Percentiles rank a stretch among this genome's conserved stretches.
Evolutionary conservation across 2,113 vertebrate species (phyloP).

Genomic region (Oreochromis tanganicae): DNA sequence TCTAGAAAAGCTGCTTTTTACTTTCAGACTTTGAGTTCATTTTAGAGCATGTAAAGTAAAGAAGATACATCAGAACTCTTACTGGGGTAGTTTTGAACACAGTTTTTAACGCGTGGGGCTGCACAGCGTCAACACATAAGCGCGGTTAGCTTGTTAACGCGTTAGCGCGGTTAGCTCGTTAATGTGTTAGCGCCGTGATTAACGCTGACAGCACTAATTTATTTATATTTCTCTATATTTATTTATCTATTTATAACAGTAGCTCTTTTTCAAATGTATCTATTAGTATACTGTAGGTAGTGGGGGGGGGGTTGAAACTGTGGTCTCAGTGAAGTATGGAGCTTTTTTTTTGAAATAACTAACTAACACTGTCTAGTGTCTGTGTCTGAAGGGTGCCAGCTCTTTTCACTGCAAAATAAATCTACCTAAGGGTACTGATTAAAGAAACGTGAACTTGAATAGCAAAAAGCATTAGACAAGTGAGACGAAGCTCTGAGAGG

Average conservation of each 20-base stretch:
- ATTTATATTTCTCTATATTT: not conserved
- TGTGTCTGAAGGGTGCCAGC: not conserved
- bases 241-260: not conserved
- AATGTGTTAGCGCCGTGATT: fast-evolving
- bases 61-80: not conserved
- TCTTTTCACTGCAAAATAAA: not conserved
- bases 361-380: not conserved
- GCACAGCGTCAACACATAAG: too few relatives aligned
- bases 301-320: not conserved
- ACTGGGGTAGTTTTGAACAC: not conserved
- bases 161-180: not conserved
- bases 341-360: not conserved
- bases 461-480: not conserved
- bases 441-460: not conserved
- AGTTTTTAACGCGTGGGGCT: not conserved
- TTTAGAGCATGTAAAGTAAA: not conserved
- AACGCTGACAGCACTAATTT: not conserved
- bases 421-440: not conserved
- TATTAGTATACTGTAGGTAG: not conserved
- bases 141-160: fast-evolving
- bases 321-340: not conserved
- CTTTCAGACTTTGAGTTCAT: not conserved
- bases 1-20: not conserved
- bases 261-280: not conserved
- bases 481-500: not conserved